Evolutionary conservation across 2,888 invertebrate species (phyloP).

Genomic region (Imbricaverruca yamaguchii): DNA sequence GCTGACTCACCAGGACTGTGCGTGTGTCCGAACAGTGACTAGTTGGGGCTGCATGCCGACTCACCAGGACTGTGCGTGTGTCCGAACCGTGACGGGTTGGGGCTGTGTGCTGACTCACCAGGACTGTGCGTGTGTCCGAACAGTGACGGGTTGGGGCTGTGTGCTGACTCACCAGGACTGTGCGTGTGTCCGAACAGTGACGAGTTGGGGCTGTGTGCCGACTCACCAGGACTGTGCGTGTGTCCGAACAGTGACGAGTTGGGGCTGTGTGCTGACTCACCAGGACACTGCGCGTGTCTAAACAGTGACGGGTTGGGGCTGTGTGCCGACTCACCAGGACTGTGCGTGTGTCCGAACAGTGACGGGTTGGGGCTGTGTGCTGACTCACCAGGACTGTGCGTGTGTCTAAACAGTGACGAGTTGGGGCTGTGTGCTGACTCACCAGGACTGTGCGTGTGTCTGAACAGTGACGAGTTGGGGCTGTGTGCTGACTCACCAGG

Average conservation of each 20-base stretch:
- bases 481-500: not conserved
- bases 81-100: not conserved
- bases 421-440: not conserved
- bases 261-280: not conserved
- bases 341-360: not conserved
- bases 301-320: not conserved
- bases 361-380: not conserved
- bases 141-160: not conserved
- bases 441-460: slow-evolving; percentile 5
- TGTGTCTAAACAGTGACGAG: not conserved
- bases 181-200: not conserved
- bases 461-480: not conserved
- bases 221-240: slow-evolving; percentile 1
- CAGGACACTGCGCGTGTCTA: not conserved
- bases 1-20: not conserved
- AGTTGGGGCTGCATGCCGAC: not conserved
- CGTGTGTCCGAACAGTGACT: not conserved
- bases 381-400: not conserved
- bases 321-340: not conserved
- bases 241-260: not conserved
- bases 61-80: slow-evolving; percentile 5
- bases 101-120: not conserved
- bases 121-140: slow-evolving; percentile 6
- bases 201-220: not conserved
- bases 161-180: not conserved